Base-by-base conservation (phyloP, 2,888 invertebrate species). In the Lacanobia wlatinum region DNA sequence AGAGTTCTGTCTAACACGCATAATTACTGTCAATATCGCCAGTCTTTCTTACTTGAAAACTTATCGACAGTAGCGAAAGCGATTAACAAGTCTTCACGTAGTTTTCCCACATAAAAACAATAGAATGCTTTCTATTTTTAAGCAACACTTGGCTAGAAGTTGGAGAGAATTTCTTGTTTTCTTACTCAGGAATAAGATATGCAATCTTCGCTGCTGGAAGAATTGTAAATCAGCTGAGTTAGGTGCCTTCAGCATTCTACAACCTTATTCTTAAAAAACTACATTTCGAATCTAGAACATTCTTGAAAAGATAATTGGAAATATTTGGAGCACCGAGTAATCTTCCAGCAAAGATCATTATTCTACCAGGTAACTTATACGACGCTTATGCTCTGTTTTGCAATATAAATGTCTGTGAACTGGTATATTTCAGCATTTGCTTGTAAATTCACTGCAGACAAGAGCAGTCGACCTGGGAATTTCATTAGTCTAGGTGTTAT, bases 21-120 rank as follows among this genome's bases (percentile, higher is more conserved):
- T 72, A 59, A 21, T 40, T 59, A 55, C 58, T 70, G 58, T 58
- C 65, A 60, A 40, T 18, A 38, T 34, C 38, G 21, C 58, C 53
- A 60, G 34, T 61, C 52, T 61, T 40, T 61, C 52, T 65, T 40
- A 21, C 43, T 50, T 67, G 48, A 43, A 71, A 73, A 71, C 61
- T 60, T 77, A 80, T 76, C 52, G 60, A 12, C 61, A 48, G 50
- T 67, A 76, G 86, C 82, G 88, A 88, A 87, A 88, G 88, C 80
- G 73, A 76, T 87, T 80, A 82, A 55, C 67, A 68, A 80, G 73
- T 58, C 59, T 53, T 58, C 23, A 21, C 60, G 68, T 67, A 64
- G 70, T 73, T 61, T 82, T 84, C 69, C 61, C 77, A 82, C 70
- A 75, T 48, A 66, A 53, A 82, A 68, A 82, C 81, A 83, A 83